phyloP scores from a whole-genome alignment of 2,797 vertebrate species.

The Pogoniulus pusillus region DNA sequence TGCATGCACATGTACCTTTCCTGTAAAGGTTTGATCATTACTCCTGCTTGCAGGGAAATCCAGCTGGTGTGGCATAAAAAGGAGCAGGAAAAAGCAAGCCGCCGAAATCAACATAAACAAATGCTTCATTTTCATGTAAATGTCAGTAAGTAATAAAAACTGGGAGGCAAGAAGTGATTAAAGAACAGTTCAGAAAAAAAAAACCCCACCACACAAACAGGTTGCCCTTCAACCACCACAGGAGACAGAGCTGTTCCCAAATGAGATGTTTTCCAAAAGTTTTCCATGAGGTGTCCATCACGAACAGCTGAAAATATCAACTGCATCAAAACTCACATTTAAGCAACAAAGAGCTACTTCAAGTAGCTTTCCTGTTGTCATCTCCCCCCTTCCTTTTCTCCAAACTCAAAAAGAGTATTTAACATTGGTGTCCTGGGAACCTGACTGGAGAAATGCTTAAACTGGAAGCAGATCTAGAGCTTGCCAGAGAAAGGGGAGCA shows the following conservation, averaged over 20 bases:
- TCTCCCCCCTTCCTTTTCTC: background rate
- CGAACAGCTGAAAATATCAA: conserved; percentile 41
- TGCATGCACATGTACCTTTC: background rate
- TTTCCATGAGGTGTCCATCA: conserved; percentile 43
- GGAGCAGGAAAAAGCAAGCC: background rate
- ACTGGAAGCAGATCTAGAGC: background rate
- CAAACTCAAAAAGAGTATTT: background rate
- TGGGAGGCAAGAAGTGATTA: conserved; percentile 20
- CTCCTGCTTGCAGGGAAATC: background rate
- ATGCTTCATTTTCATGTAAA: conserved; percentile 30
- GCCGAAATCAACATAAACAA: conserved; percentile 10
- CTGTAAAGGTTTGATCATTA: background rate
- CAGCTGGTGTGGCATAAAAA: background rate
- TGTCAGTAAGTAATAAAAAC: conserved; percentile 36
- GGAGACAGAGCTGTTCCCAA: conserved; percentile 29
- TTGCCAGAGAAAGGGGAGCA: background rate
- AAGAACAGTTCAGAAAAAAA: background rate
- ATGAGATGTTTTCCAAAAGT: conserved; percentile 54
- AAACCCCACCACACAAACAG: conserved; percentile 8
- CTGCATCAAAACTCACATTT: conserved; percentile 28
- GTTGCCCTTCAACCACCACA: conserved; percentile 29
- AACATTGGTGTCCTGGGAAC: background rate
- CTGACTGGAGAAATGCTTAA: background rate
- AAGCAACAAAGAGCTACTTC: conserved; percentile 32
- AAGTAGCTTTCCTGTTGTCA: background rate